These are phyloP conservation scores for Steromphala cineraria DNA, from an alignment of 2,888 invertebrate species.

Conservation along the genomic window DNA sequence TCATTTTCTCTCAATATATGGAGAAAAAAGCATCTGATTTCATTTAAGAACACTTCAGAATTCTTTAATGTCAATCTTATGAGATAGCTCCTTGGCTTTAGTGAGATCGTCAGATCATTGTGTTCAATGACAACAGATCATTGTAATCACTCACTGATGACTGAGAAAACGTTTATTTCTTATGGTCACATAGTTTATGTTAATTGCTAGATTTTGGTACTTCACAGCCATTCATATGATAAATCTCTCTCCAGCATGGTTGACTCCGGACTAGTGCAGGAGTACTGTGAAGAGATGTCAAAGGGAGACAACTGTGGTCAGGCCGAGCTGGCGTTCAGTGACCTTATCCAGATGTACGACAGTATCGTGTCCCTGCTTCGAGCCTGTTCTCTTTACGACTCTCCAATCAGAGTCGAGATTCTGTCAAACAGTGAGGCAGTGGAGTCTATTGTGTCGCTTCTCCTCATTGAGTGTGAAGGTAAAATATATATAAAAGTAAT, in stretches of 20 bases:
- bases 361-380: conserved; percentile 58
- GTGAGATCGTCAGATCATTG: too few species aligned
- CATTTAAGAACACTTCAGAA: too few species aligned
- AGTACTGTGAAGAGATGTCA: conserved; percentile 54
- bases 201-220: too few species aligned
- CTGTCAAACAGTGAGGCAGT: conserved; percentile 57
- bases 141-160: too few species aligned
- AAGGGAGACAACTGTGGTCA: conserved; percentile 42
- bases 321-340: conserved; percentile 60
- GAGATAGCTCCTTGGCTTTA: too few species aligned
- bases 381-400: conserved; percentile 56
- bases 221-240: too few species aligned
- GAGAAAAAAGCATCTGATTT: too few species aligned
- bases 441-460: conserved; percentile 59
- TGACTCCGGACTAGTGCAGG: conserved; percentile 61
- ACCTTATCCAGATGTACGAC: conserved; percentile 65
- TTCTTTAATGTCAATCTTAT: too few species aligned
- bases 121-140: too few species aligned
- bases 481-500: not conserved
- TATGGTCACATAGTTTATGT: too few species aligned
- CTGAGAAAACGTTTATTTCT: too few species aligned
- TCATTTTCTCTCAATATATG: not conserved
- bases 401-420: conserved; percentile 56
- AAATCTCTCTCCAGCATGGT: conserved; percentile 51
- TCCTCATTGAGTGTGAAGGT: conserved; percentile 63